A percentile compares a stretch with the other conserved stretches of the same genome.
These are phyloP conservation scores for Streptopelia turtur DNA, from an alignment of 2,797 vertebrate genomes.

Conservation along the genomic window DNA sequence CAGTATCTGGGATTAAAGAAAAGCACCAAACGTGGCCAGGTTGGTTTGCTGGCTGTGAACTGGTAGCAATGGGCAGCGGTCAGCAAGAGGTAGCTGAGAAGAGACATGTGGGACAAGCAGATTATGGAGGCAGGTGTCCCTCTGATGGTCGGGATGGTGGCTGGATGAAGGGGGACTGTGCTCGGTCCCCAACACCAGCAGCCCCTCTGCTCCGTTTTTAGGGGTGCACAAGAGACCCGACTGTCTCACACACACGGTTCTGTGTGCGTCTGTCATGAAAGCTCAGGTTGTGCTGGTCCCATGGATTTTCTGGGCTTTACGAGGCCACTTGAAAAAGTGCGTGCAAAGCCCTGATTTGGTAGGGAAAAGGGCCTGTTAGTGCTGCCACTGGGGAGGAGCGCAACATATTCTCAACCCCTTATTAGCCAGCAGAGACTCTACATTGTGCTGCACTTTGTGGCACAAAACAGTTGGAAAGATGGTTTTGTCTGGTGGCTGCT, in stretches of 20 bases:
- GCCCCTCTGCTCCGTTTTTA: neutral
- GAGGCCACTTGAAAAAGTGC: neutral
- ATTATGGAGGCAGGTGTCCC: neutral
- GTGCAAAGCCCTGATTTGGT: neutral
- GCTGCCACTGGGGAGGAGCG: neutral
- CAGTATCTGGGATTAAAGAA: neutral
- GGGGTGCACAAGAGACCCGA: neutral
- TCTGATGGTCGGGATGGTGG: neutral
- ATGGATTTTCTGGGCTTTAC: neutral
- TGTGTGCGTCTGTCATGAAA: neutral
- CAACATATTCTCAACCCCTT: neutral
- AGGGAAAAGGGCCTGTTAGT: neutral
- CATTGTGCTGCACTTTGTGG: neutral
- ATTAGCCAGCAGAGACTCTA: neutral
- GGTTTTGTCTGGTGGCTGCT: neutral
- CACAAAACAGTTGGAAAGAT: neutral
- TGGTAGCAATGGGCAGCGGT: neutral
- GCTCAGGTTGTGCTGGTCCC: neutral
- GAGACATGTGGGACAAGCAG: neutral
- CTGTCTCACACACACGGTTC: rapidly evolving
- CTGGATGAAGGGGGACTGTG: neutral
- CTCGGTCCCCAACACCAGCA: neutral
- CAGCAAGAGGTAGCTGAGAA: neutral
- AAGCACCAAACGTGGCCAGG: neutral
- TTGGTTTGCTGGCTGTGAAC: neutral